These are phyloP conservation scores for Tupiocoris notatus DNA, from an alignment of 2,888 invertebrate genomes.

Conservation along the genomic window DNA sequence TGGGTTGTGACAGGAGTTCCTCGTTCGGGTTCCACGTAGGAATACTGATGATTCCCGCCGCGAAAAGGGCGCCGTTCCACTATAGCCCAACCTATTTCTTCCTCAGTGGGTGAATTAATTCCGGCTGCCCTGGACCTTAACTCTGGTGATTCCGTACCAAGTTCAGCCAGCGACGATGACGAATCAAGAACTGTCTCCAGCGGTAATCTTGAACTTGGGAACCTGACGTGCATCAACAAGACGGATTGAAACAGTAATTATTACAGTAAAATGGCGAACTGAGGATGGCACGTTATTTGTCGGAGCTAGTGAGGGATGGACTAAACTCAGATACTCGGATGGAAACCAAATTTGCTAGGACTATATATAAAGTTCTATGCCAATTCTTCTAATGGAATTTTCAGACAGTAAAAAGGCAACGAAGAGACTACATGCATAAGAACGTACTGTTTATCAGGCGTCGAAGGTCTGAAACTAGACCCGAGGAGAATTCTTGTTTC, in stretches of 20 bases:
- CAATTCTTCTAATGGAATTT: too few relatives aligned
- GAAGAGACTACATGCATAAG: too few relatives aligned
- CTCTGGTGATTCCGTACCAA: background rate
- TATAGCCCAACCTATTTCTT: background rate
- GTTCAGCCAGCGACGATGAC: background rate
- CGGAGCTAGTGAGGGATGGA: too few relatives aligned
- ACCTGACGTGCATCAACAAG: background rate
- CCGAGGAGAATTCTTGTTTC: too few relatives aligned
- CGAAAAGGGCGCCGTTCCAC: background rate
- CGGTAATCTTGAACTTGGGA: background rate
- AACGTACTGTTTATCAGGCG: too few relatives aligned
- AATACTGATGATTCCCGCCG: slow-evolving; percentile 20
- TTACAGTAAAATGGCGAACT: too few relatives aligned
- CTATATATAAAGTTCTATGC: too few relatives aligned
- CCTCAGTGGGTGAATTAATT: background rate
- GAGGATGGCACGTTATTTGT: too few relatives aligned
- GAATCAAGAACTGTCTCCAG: background rate
- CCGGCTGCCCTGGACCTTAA: background rate
- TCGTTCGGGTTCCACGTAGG: slow-evolving; percentile 21
- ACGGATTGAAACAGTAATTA: background rate
- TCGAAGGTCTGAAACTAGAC: too few relatives aligned
- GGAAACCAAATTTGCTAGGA: too few relatives aligned
- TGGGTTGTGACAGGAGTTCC: background rate
- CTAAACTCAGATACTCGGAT: too few relatives aligned
- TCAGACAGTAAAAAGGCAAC: too few relatives aligned